Evolutionary conservation across 2,113 vertebrate species (phyloP), one percentile per base, ranked within the genome.

Genomic region (Excalfactoria chinensis): DNA sequence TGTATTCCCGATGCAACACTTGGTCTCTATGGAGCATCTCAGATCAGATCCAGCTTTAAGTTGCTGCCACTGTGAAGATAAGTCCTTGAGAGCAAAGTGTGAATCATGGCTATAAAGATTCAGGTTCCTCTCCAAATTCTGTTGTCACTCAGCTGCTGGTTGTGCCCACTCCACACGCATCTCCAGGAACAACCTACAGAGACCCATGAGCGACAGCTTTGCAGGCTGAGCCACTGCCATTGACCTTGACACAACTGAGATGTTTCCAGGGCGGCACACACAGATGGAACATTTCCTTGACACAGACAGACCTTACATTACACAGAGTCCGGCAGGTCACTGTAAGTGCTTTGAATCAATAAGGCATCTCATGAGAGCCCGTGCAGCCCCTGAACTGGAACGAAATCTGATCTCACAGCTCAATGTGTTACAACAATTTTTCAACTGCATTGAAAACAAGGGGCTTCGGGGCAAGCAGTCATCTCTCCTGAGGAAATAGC

Each of bases 261-360:
- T 0, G 0, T 28, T 74, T 34, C 40, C 68, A 71, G 75, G 67
- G 73, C 2, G 1, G 40, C 2, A 0, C 74, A 41, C 84, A 67
- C 93, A 95, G 91, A 91, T 91, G 94, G 95, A 95, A 94, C 72
- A 77, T 95, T 93, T 97, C 95, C 93, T 91, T 37, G 3, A 81
- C 93, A 84, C 64, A 25, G 91, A 43, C 81, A 83, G 85, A 77
- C 77, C 78, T 88, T 86, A 25, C 6, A 59, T 89, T 90, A 87
- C 91, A 76, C 75, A 58, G 82, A 44, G 93, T 86, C 95, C 95
- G 71, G 87, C 2, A 86, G 95, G 95, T 96, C 94, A 91, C 90
- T 90, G 72, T 83, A 81, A 96, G 86, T 79, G 95, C 93, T 93
- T 73, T 84, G 86, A 88, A 97, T 97, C 96, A 96, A 96, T 97